phyloP scores from a whole-genome alignment of 2,797 vertebrate genomes.

The Anas bernieri region DNA sequence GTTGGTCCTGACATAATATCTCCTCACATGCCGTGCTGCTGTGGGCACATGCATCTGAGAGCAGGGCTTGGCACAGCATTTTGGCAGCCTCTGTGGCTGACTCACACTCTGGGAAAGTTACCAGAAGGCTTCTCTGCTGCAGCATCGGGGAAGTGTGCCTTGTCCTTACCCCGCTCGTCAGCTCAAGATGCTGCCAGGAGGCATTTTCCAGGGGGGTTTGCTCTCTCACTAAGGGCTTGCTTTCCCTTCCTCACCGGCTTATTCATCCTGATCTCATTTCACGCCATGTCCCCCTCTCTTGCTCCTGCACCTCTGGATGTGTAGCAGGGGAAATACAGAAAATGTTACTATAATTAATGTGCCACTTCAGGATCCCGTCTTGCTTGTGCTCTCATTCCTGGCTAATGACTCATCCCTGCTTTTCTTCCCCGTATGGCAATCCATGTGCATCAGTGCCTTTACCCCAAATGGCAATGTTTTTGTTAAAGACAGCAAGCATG shows the following conservation, averaged over 20 bases:
- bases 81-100: constrained; percentile 17
- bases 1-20: neutral
- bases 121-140: constrained; percentile 1
- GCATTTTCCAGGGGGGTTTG: neutral
- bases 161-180: accelerated
- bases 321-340: neutral
- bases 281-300: accelerated
- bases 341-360: constrained; percentile 20
- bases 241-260: neutral
- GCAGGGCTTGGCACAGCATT: neutral
- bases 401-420: constrained; percentile 24
- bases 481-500: neutral
- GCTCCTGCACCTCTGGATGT: neutral
- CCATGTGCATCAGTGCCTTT: neutral
- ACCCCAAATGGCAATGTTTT: constrained; percentile 41
- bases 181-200: neutral
- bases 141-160: neutral
- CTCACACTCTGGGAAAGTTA: constrained; percentile 26
- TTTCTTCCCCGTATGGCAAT: constrained; percentile 34
- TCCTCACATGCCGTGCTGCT: neutral
- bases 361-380: neutral
- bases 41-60: neutral
- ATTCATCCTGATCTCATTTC: neutral
- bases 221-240: neutral
- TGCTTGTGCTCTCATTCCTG: constrained; percentile 14